Evolutionary conservation across 2,113 vertebrate genomes (phyloP), one percentile per base, ranked within the genome.

Genomic region (Notothenia coriiceps): DNA sequence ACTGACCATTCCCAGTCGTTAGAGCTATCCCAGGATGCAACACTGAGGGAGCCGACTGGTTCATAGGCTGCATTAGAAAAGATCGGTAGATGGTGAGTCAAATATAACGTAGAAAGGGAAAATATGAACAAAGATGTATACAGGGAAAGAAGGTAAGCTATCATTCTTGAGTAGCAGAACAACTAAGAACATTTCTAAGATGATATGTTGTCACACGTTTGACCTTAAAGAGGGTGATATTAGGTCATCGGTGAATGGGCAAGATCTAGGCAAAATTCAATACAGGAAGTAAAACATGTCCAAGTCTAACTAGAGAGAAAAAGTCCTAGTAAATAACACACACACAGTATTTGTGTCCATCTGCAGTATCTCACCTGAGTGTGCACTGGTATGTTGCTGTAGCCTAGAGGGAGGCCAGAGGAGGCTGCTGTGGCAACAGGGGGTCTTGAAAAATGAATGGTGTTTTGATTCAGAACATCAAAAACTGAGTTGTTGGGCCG

Each of bases 11-110:
- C 80, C 96, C 97, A 10, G 96, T 94, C 89, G 97, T 96, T 83
- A 99, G 92, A 18, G 97, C 95, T 76, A 99, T 96, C 77, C 97
- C 97, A 85, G 96, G 97, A 89, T 98, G 98, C 93, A 99, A 93
- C 89, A 98, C 94, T 0, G 98, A 96, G 43, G 96, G 95, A 70
- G 96, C 95, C 25, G 98, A 96, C 82, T 97, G 96, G 62, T 95
- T 94, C 75, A 99, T 78, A 22, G 96, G 92, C 97, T 99, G 69
- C 74, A 96, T 77, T 12, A 93, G 93, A 96, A 67, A 4, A 86
- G 87, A 17, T 7, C 9, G 14, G 13, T 7, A 60, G 43, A 67
- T 40, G 7, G 35, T 6, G 35, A 40, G 35, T 29, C 7, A 47
- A 43, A 33, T 3, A 40, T 0, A 33, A 35, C 50, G 0, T 3